Evolutionary conservation across 2,888 invertebrate species (phyloP).

Genomic region (Catocala nupta): DNA sequence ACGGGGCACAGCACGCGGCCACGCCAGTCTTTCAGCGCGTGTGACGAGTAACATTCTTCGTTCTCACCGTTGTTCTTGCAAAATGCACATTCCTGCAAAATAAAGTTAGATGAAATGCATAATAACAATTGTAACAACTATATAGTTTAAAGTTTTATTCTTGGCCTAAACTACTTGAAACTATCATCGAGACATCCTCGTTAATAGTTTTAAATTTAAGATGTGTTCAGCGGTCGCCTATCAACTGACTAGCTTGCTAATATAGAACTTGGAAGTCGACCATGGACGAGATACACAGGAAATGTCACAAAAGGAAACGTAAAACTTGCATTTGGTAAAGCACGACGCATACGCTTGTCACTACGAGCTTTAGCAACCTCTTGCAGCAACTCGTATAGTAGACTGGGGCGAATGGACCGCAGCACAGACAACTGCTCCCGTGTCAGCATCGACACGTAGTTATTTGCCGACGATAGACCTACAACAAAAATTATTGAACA

Average conservation of each 20-base stretch:
- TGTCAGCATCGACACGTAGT: conserved; percentile 79
- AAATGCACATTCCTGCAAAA: conserved; percentile 89
- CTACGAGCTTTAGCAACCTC: conserved; percentile 77
- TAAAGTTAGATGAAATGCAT: background rate
- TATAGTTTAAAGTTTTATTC: too few relatives aligned
- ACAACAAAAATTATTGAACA: conserved; percentile 3
- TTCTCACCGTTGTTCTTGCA: conserved; percentile 93
- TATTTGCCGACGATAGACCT: conserved; percentile 79
- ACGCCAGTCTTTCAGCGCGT: conserved; percentile 89
- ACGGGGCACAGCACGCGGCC: conserved; percentile 91
- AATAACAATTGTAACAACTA: too few relatives aligned
- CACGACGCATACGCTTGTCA: conserved; percentile 75
- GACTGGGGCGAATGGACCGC: conserved; percentile 74
- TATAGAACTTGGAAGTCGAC: too few relatives aligned
- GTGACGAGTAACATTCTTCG: conserved; percentile 88
- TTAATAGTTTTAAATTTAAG: too few relatives aligned
- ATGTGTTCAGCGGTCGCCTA: too few relatives aligned
- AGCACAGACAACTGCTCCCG: conserved; percentile 77
- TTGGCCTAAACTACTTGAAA: too few relatives aligned
- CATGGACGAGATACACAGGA: too few relatives aligned
- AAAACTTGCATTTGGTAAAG: conserved; percentile 71
- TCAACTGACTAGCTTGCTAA: too few relatives aligned
- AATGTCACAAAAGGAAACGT: too few relatives aligned
- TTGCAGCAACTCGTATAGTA: conserved; percentile 77
- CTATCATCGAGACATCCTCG: too few relatives aligned